These are phyloP conservation scores for Labeo rohita DNA, from an alignment of 2,113 vertebrate species.

Conservation along the genomic window DNA sequence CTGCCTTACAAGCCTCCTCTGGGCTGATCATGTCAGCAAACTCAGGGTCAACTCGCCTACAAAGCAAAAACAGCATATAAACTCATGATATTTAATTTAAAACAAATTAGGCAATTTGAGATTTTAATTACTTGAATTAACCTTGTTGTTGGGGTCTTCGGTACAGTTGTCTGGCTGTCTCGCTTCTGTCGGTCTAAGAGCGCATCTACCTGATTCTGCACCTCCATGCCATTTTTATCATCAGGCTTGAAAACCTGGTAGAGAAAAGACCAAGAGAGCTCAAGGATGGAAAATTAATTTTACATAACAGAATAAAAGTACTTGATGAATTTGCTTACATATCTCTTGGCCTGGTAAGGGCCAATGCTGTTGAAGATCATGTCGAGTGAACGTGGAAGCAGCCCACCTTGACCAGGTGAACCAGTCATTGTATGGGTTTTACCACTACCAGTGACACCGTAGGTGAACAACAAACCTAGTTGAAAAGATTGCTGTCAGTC, in stretches of 20 bases:
- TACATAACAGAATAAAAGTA: neutral
- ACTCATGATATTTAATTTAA: neutral
- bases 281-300: neutral
- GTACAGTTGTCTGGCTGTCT: slow-evolving; percentile 75
- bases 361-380: slow-evolving; percentile 96
- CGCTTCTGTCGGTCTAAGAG: slow-evolving; percentile 90
- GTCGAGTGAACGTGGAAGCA: slow-evolving; percentile 90
- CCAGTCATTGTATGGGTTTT: slow-evolving; percentile 97
- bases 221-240: slow-evolving; percentile 93
- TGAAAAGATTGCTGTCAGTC: neutral
- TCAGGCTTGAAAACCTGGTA: slow-evolving; percentile 92
- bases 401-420: slow-evolving; percentile 88
- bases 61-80: slow-evolving; percentile 8
- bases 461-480: slow-evolving; percentile 93
- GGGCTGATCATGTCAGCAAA: slow-evolving; percentile 91
- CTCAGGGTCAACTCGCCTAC: slow-evolving; percentile 87
- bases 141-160: slow-evolving; percentile 83
- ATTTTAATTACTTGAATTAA: slow-evolving; percentile 61
- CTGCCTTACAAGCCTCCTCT: slow-evolving; percentile 82
- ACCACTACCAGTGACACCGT: slow-evolving; percentile 96
- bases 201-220: slow-evolving; percentile 92
- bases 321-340: slow-evolving; percentile 73
- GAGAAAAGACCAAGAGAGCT: neutral
- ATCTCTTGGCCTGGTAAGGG: slow-evolving; percentile 91
- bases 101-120: neutral